phyloP scores from a whole-genome alignment of 2,113 vertebrate species.

The Pseudorasbora parva region DNA sequence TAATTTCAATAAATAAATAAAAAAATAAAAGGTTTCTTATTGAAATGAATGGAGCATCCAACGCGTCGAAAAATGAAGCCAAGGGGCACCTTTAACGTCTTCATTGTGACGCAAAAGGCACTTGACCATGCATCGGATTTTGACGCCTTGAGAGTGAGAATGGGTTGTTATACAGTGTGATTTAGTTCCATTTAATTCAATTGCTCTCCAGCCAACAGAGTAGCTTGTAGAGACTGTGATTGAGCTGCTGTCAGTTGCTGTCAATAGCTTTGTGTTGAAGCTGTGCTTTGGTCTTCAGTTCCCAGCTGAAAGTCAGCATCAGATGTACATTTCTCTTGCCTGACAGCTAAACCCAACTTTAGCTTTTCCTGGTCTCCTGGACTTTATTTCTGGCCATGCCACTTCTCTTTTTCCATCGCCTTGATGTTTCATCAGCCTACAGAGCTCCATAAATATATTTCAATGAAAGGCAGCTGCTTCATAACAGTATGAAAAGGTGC shows the following conservation, averaged over 20 bases:
- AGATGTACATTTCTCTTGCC: background rate
- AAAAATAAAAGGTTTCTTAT: too few relatives aligned
- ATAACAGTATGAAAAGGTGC: background rate
- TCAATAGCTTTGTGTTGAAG: slow-evolving; percentile 33
- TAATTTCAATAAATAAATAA: too few relatives aligned
- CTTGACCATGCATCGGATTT: too few relatives aligned
- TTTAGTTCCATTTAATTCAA: background rate
- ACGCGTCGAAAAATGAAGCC: too few relatives aligned
- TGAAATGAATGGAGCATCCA: too few relatives aligned
- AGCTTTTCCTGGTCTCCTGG: background rate
- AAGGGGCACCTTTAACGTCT: too few relatives aligned
- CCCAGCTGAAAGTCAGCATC: background rate
- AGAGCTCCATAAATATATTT: slow-evolving; percentile 23
- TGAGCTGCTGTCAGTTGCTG: slow-evolving; percentile 45
- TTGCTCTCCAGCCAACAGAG: background rate
- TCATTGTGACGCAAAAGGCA: too few relatives aligned
- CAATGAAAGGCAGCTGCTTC: background rate
- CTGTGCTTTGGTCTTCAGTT: slow-evolving; percentile 25
- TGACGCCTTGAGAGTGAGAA: too few relatives aligned
- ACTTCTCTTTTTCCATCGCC: background rate
- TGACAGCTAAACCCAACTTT: slow-evolving; percentile 24
- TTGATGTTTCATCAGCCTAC: slow-evolving; percentile 26
- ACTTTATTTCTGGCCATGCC: background rate
- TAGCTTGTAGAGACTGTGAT: slow-evolving; percentile 9
- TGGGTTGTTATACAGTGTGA: too few relatives aligned